These are phyloP conservation scores for Trichoplusia ni DNA, from an alignment of 1,140 invertebrate genomes.

Conservation along the genomic window DNA sequence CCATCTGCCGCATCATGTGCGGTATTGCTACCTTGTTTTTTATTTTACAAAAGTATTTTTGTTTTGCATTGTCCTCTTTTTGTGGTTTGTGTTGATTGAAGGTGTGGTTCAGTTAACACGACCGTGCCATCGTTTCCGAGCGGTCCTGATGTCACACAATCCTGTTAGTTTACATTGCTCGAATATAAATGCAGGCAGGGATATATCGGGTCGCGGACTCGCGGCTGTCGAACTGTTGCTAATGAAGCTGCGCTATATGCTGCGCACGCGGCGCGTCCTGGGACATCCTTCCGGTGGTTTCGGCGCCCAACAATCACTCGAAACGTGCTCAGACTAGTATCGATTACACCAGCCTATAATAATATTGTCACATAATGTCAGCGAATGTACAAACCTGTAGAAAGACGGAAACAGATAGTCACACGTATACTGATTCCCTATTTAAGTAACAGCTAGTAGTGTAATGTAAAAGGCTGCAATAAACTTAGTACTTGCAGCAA, in stretches of 20 bases:
- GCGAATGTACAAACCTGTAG: not conserved
- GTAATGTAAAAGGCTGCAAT: not conserved
- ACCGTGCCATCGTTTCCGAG: not conserved
- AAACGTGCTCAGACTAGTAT: conserved; percentile 52
- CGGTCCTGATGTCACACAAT: conserved; percentile 29
- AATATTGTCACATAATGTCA: conserved; percentile 23
- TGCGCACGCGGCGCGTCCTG: conserved; percentile 34
- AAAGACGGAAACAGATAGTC: conserved; percentile 21
- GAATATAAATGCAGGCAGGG: conserved; percentile 20
- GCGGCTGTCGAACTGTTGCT: conserved; percentile 2
- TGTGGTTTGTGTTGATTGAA: too few relatives aligned
- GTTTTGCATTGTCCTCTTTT: too few relatives aligned
- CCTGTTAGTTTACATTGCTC: conserved; percentile 25
- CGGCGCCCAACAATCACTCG: conserved; percentile 48
- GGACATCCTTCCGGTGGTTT: conserved; percentile 63
- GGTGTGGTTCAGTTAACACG: too few relatives aligned
- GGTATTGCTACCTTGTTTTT: too few relatives aligned
- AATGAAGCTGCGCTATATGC: conserved; percentile 27
- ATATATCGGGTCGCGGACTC: not conserved
- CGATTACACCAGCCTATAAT: conserved; percentile 5
- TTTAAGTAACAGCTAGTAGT: not conserved
- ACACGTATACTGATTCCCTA: not conserved
- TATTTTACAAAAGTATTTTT: too few relatives aligned
- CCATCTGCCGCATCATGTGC: too few relatives aligned
- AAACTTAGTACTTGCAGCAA: not conserved